Evolutionary conservation across 1,140 invertebrate genomes (phyloP).

Genomic region (Camponotus vicinus): DNA sequence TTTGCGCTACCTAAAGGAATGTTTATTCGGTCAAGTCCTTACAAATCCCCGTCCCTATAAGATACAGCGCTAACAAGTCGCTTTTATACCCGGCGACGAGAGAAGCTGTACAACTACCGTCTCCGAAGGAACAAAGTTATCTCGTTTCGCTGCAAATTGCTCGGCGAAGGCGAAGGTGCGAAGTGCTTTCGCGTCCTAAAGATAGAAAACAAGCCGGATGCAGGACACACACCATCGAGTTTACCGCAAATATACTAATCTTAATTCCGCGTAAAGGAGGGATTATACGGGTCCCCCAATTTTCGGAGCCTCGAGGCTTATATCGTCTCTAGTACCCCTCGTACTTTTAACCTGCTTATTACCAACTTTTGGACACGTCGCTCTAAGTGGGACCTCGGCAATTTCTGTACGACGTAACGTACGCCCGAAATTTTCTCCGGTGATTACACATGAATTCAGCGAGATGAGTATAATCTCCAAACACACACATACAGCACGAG

Average conservation of each 20-base stretch:
- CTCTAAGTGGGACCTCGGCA: conserved; percentile 22
- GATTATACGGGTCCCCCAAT: conserved; percentile 64
- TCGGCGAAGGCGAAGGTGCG: not conserved
- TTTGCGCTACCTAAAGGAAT: not conserved
- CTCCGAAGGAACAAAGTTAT: conserved; percentile 58
- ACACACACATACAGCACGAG: too few relatives aligned
- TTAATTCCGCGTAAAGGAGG: conserved; percentile 59
- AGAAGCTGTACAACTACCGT: conserved; percentile 36
- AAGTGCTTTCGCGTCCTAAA: conserved; percentile 12
- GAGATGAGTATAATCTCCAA: conserved; percentile 50
- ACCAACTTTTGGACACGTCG: conserved; percentile 56
- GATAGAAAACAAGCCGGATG: not conserved
- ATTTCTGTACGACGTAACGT: conserved; percentile 49
- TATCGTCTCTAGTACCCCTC: conserved; percentile 1
- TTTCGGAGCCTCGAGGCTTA: conserved; percentile 47
- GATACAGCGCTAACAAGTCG: not conserved
- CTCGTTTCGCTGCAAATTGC: conserved; percentile 61
- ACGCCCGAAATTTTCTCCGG: conserved; percentile 54
- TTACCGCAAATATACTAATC: conserved; percentile 64
- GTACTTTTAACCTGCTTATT: conserved; percentile 61
- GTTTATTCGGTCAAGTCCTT: not conserved
- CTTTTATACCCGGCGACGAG: conserved; percentile 12
- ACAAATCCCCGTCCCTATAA: not conserved
- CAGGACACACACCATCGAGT: conserved; percentile 48
- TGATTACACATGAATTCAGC: conserved; percentile 46